Evolutionary conservation across 2,888 invertebrate species (phyloP), one percentile per base, ranked within the genome.

Genomic region (Acleris emargana): DNA sequence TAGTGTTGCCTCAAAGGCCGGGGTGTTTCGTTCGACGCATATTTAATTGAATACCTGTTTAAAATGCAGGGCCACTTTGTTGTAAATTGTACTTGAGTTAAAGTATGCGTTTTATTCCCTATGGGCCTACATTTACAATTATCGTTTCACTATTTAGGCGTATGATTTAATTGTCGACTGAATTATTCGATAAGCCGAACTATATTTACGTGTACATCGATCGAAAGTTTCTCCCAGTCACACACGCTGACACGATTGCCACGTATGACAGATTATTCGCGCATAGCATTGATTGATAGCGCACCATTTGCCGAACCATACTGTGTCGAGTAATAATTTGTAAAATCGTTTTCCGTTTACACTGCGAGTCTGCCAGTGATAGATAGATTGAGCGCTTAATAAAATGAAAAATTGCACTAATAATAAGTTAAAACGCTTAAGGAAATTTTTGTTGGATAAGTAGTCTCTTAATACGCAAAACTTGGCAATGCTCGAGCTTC

Each of bases 241-340:
- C 71, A 49, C 57, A 70, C 51, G 67, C 66, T 67, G 59, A 69
- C 68, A 64, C 67, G 64, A 71, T 72, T 70, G 67, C 72, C 70
- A 72, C 68, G 72, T 75, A 76, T 73, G 77, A 75, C 71, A 72
- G 75, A 74, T 78, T 74, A 80, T 81, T 80, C 80, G 79, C 71
- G 69, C 71, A 71, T 62, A 73, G 74, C 77, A 73, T 73, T 82
- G 82, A 85, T 86, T 79, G 78, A 86, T 84, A 69, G 73, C 69
- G 70, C 69, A 73, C 71, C 73, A 75, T 78, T 77, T 74, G 71
- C 69, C 67, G 68, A 75, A 68, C 68, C 60, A 69, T 77, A 74
- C 73, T 77, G 76, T 76, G 70, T 70, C 67, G 68, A 67, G 38
- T 64, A 28, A 32, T 53, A 49, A 58, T 63, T 68, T 68, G 51